Percentiles rank a stretch among this genome's conserved stretches.
Conservation (phyloP, 2,797 vertebrate species). For the Psittacula echo region DNA sequence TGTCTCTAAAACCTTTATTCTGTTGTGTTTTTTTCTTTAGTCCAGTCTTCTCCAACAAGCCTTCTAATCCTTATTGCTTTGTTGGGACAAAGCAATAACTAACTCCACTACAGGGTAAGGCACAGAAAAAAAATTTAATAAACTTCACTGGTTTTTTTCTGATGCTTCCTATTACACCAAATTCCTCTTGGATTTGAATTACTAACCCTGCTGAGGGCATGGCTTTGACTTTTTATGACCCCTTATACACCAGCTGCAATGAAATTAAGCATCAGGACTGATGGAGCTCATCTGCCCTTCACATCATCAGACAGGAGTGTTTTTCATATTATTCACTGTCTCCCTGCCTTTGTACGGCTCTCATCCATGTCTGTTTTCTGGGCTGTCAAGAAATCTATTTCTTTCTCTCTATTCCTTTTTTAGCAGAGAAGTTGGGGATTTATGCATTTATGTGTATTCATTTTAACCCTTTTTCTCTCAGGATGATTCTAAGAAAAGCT, state of each 20-base stretch:
- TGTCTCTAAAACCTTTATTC: background rate
- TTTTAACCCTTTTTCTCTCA: background rate
- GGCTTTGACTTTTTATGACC: background rate
- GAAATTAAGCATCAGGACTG: background rate
- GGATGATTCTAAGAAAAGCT: background rate
- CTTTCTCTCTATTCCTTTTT: background rate
- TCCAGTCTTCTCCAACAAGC: background rate
- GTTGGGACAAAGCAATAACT: background rate
- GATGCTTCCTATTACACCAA: background rate
- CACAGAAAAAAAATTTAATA: background rate
- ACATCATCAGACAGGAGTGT: accelerated
- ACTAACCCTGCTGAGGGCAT: background rate
- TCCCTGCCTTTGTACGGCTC: background rate
- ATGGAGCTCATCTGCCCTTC: background rate
- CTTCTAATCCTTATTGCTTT: background rate
- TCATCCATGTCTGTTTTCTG: background rate
- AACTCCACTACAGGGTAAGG: background rate
- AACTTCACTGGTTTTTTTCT: background rate
- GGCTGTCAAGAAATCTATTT: background rate
- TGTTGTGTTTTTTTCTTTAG: background rate
- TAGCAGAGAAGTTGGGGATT: background rate
- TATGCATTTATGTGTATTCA: background rate
- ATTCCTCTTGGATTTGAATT: background rate
- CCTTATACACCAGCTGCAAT: background rate
- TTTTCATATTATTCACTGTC: background rate